Conservation (phyloP, 1,140 invertebrate species). For the Atta texana region DNA sequence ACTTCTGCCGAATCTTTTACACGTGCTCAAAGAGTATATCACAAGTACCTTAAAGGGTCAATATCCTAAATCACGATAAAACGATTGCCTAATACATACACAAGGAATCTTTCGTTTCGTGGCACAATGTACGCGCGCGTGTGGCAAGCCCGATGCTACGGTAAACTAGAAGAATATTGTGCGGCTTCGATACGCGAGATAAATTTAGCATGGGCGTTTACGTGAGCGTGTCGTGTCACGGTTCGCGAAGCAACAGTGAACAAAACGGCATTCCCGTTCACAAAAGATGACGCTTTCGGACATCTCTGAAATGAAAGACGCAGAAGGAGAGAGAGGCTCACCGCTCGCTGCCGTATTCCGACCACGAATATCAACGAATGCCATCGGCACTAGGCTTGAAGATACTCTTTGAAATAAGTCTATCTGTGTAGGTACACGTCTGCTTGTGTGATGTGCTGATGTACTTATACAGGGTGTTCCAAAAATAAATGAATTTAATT, state of each 20-base stretch:
- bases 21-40: neutral
- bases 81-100: neutral
- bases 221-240: conserved; percentile 22
- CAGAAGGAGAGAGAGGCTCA: neutral
- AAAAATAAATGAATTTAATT: neutral
- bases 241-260: neutral
- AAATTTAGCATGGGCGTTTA: conserved; percentile 44
- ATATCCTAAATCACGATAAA: neutral
- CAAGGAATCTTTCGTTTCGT: neutral
- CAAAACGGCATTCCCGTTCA: neutral
- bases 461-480: neutral
- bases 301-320: neutral
- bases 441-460: neutral
- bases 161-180: neutral
- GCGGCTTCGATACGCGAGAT: conserved; percentile 1
- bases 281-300: neutral
- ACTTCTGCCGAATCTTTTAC: neutral
- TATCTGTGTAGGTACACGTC: neutral
- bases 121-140: neutral
- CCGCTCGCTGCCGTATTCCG: neutral
- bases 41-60: neutral
- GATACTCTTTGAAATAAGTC: neutral
- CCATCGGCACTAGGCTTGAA: neutral
- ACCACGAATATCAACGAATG: conserved; percentile 18
- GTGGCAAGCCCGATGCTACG: neutral